Evolutionary conservation across 2,888 invertebrate species (phyloP), one percentile per base, ranked within the genome.

Genomic region (Mellilla xanthometata): DNA sequence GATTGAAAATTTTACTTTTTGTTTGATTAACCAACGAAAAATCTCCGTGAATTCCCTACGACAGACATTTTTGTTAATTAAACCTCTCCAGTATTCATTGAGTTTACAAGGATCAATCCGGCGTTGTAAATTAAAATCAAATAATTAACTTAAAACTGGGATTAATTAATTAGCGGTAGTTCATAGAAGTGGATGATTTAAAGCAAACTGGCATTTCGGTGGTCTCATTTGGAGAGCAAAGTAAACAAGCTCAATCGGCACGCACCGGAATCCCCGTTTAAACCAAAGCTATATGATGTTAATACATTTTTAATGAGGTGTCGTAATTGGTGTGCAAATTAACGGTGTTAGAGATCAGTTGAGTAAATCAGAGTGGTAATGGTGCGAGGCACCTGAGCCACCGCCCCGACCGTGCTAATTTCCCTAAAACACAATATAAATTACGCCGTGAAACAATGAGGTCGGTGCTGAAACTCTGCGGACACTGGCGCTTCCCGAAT

Each of bases 401-500:
- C 60, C 54, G 24, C 56, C 54, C n/a, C 58, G 61, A 63, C 60
- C 58, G 63, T 69, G 73, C 76, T 85, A 82, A 86, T 86, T 83
- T 81, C 69, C 29, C 69, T 72, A 70, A 76, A 83, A 76, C 77
- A 78, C 76, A 74, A 76, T 79, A 83, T 83, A 82, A 84, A 85
- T 84, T 82, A 85, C 78, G 62, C 64, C 54, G 65, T 58, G 68
- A 71, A 85, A 85, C 84, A 86, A 84, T 81, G 81, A 80, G 73
- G 74, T 55, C 56, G 61, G 57, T 56, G 54, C 60, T 54, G 59
- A 61, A 67, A 62, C 62, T 39, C 50, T 54, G 39, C 50, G 54
- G 59, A 54, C 51, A 51, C 60, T 52, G 65, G 58, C 64, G 52
- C 57, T 44, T 47, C 54, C 68, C 65, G 71, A 76, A 78, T 75